phyloP scores from a whole-genome alignment of 2,113 vertebrate genomes.

The Alethe diademata region DNA sequence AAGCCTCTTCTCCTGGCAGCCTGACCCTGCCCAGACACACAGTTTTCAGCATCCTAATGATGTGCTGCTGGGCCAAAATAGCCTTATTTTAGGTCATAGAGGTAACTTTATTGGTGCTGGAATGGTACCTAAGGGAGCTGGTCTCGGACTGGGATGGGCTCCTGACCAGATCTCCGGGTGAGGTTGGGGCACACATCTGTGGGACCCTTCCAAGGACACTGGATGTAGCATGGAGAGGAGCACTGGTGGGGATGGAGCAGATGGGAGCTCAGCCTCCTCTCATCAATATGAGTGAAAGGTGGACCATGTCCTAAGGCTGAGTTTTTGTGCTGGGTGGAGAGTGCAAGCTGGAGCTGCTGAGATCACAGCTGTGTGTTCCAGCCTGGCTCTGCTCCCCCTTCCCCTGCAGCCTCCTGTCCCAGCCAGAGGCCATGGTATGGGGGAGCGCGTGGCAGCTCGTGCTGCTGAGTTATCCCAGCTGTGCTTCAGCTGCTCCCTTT shows the following conservation, averaged over 20 bases:
- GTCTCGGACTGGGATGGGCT: background rate
- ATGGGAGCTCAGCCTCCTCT: background rate
- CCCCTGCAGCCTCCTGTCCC: background rate
- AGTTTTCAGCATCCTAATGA: accelerated
- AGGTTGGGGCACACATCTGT: accelerated
- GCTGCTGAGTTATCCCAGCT: background rate
- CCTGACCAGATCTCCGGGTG: background rate
- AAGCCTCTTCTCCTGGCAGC: background rate
- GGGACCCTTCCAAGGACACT: background rate
- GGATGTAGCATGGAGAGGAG: background rate
- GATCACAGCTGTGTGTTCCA: background rate
- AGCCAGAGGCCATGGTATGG: accelerated
- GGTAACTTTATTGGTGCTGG: background rate
- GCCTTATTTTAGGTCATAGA: background rate
- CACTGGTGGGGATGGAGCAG: background rate
- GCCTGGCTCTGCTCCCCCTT: background rate
- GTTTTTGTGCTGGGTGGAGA: accelerated
- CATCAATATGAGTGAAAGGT: background rate
- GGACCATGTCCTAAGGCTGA: background rate
- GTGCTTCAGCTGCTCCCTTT: background rate
- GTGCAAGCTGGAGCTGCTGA: background rate
- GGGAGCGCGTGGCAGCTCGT: accelerated
- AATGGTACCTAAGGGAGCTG: background rate
- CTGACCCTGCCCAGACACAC: background rate
- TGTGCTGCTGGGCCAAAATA: background rate